Conservation (phyloP, 2,888 invertebrate species). For the Epirrhoe alternata region DNA sequence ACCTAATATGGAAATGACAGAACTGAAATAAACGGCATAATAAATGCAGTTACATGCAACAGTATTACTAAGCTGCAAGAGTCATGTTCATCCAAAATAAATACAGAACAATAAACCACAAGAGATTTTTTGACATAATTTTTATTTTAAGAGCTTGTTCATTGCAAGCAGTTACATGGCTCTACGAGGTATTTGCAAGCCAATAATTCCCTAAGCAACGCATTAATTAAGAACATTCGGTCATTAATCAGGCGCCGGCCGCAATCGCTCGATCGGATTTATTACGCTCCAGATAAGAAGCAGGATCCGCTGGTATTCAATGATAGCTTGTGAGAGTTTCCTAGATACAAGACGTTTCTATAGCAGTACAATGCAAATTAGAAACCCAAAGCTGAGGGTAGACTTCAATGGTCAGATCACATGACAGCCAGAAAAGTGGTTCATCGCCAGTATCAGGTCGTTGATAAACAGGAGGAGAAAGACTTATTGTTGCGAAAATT, state of each 20-base stretch:
- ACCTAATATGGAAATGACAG: neutral
- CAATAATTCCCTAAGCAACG: conserved; percentile 55
- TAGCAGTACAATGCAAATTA: neutral
- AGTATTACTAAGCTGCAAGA: too few species aligned
- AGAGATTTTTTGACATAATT: neutral
- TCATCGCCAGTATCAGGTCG: too few species aligned
- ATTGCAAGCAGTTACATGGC: conserved; percentile 36
- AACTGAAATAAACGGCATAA: neutral
- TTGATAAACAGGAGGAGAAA: too few species aligned
- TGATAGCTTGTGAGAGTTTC: conserved; percentile 47
- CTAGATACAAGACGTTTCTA: conserved; percentile 32
- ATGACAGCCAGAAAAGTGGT: too few species aligned
- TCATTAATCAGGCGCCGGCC: conserved; percentile 69
- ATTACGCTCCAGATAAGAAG: conserved; percentile 69
- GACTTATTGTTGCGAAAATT: too few species aligned
- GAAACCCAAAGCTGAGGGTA: too few species aligned
- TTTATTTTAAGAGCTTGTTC: conserved; percentile 10
- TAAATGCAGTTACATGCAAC: neutral
- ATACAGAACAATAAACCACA: neutral
- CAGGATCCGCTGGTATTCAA: conserved; percentile 49
- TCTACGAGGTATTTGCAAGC: conserved; percentile 48
- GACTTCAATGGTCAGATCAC: too few species aligned
- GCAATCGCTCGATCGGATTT: conserved; percentile 65
- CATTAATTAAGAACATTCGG: conserved; percentile 72
- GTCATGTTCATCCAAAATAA: too few species aligned